Conservation (phyloP, 2,797 vertebrate species). For the Catostomus latipinnis region DNA sequence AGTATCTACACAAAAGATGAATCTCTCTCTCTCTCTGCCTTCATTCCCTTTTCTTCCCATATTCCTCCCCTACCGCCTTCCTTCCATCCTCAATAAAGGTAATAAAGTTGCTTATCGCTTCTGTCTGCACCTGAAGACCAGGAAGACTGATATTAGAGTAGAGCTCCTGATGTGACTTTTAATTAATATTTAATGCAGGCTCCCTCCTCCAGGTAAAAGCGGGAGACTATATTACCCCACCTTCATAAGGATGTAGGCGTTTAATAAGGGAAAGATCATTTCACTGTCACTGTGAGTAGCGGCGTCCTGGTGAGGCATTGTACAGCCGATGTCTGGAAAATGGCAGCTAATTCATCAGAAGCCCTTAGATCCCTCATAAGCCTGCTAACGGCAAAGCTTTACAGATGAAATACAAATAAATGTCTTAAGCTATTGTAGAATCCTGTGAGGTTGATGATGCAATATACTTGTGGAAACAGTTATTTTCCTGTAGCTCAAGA, state of each 20-base stretch:
- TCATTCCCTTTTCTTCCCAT: conserved; percentile 23
- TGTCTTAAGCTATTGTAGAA: not conserved
- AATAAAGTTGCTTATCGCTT: conserved; percentile 79
- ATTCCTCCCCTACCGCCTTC: conserved; percentile 28
- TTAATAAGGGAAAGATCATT: conserved; percentile 85
- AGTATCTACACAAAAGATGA: conserved; percentile 31
- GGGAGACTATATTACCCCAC: conserved; percentile 63
- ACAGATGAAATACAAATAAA: not conserved
- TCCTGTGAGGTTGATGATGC: not conserved
- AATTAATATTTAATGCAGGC: conserved; percentile 67
- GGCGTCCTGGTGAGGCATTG: conserved; percentile 68
- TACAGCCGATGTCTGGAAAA: conserved; percentile 67
- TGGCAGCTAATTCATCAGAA: conserved; percentile 70
- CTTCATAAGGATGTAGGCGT: conserved; percentile 77
- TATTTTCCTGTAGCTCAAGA: no score
- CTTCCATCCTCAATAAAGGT: conserved; percentile 69
- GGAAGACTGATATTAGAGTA: conserved; percentile 59
- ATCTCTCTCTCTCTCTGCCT: conserved; percentile 11
- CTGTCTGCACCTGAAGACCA: conserved; percentile 63
- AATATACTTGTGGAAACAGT: no score
- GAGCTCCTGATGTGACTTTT: conserved; percentile 62
- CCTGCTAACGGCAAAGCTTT: conserved; percentile 14
- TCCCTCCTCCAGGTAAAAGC: conserved; percentile 69
- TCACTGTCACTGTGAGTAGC: conserved; percentile 77
- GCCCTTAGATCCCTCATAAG: conserved; percentile 55